Base-by-base conservation (phyloP, 2,888 invertebrate genomes). In the Sinohyriopsis cumingii region DNA sequence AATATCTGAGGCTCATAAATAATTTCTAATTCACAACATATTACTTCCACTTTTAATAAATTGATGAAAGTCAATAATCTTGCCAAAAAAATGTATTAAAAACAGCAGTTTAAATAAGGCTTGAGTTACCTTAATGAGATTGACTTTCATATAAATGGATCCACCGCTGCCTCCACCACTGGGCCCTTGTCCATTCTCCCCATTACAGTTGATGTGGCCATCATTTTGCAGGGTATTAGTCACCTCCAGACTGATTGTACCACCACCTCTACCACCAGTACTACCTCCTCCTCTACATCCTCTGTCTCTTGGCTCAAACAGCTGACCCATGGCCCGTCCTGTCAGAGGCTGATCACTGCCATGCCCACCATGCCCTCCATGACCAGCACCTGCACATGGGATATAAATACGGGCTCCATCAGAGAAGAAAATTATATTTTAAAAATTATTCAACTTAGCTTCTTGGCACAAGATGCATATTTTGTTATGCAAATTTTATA, bases 101-200 rank as follows among this genome's bases (percentile, higher is more conserved):
- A 45, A 2, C 2, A 45, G 9, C 9, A 45, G 12, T 0, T 3
- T 45, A 45, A 45, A 45, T 45, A 53, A 74, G 71, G 20, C 24
- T 18, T 18, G 33, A 33, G 63, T 28, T 55, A 81, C 82, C 75
- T 79, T 75, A 20, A 83, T 83, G 19, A 72, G 67, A 19, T 68
- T 60, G 22, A 74, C 73, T 12, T 82, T 70, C 55, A 83, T 74
- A 19, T 76, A 63, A 9, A 84, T 78, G 22, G 82, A 78, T 0
- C 85, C 85, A 19, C 82, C 84, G 71, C 83, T 82, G 3, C 84
- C 84, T 45, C 85, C 84, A 59, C 83, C 84, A 28, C 71, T 72
- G 5, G 73, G 77, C 9, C 56, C 63, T 1, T 68, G 67, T 15
- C 78, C 82, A 19, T 60, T 33, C 56, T 73, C 81, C 22, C 84